Base-by-base conservation (phyloP, 2,888 invertebrate species). In the Synanthedon myopaeformis region DNA sequence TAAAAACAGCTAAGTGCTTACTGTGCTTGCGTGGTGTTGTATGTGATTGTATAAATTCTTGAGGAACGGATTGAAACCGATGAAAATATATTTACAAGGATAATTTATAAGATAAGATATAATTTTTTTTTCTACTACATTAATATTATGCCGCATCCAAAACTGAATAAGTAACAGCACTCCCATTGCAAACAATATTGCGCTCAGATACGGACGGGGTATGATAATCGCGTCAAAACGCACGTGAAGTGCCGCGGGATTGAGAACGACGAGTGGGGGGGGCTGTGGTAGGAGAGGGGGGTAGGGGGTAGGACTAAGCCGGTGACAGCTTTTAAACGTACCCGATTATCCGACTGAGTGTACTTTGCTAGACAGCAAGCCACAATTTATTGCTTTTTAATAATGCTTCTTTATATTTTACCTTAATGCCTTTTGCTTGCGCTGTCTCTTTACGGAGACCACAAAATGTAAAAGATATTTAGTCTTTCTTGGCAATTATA, bases 141-240 rank as follows among this genome's bases (percentile, higher is more conserved):
- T 2, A 35, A 10, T 35, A 35, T 10, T 45, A 51, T 55, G 58
- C 64, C 74, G 52, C 61, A 71, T 76, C 72, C 70, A 66, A 57
- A 53, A 42, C 3, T 28, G 13, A 8, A 11, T 23, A 52, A 65
- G 63, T 52, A 53, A 58, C 56, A 55, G 66, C 62, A 12, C 19
- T 49, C 42, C 17, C 48, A 62, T 60, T 59, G 59, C 81, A 78
- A 81, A 85, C 85, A 83, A 85, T 84, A 86, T 84, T 82, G 84
- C 81, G 76, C 79, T 69, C 77, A 82, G 84, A 85, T 85, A 82
- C 81, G 72, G 81, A 63, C 78, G 73, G 81, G 78, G 82, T 83
- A 84, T 84, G 84, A 85, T 87, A 87, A 87, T 87, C 86, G 84
- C 84, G 84, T 87, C 85, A 87, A 86, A 86, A 86, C 85, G 86